Base-by-base conservation (phyloP, 1,140 invertebrate genomes). In the Sarcophaga bullata region DNA sequence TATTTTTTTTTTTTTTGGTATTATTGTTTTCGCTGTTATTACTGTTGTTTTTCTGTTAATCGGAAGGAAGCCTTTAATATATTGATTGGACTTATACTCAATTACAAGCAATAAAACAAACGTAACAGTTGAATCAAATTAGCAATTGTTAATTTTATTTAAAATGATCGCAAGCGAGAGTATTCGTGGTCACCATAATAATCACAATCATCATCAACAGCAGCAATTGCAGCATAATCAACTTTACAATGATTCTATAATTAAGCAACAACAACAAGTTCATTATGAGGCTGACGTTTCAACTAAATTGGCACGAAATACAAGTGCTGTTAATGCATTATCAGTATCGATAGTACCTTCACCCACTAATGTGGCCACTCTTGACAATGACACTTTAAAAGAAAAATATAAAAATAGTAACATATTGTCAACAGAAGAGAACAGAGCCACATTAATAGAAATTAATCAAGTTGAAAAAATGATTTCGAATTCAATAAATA, bases 181-280 rank as follows among this genome's bases (percentile, higher is more conserved):
- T 83, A 86, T 87, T 85, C 84, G 48, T 62, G 52, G 68, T 49
- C 80, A 75, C 9, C 73, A 49, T 15, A 46, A 46, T 78, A 46
- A 76, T 48, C 46, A 47, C 5, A 11, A 49, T 48, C 75, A 78
- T 11, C 75, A 11, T 9, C 48, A 78, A 9, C 75, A 50, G 15
- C 49, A 50, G 3, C 75, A 78, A 17, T 48, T 52, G 8, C 86
- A 83, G 84, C 85, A 25, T 78, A 50, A n/a, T 82, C 85, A 88
- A 84, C 87, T 84, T 84, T 89, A 86, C 82, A 87, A 87, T 84
- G 86, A 89, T 81, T 89, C 88, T 89, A 89, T 89, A 89, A 89
- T 86, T 89, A 89, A 87, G 86, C 85, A 87, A 5, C 86, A 86
- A 80, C 85, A 85, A 85, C 81, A 83, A 54, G 82, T 48, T 62